A percentile compares a stretch with the other conserved stretches of the same genome.
phyloP scores from a whole-genome alignment of 2,797 vertebrate species.

The Meriones psammophilus region DNA sequence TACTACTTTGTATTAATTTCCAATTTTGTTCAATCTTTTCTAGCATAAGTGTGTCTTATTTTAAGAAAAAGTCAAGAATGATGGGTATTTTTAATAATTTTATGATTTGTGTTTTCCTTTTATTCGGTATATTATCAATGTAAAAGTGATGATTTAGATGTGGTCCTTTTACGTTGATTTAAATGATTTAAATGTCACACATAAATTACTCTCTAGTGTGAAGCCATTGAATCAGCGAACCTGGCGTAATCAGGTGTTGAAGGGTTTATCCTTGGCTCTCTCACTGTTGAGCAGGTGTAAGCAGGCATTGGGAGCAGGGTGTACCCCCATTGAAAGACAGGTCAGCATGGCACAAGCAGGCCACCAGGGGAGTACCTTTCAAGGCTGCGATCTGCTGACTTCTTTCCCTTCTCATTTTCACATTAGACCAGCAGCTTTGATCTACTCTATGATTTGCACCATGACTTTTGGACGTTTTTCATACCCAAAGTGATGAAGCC shows the following conservation, averaged over 20 bases:
- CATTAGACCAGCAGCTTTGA: background rate
- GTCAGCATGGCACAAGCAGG: too few species aligned
- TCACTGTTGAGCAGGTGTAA: background rate
- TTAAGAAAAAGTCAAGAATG: background rate
- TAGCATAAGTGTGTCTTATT: background rate
- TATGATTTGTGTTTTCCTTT: background rate
- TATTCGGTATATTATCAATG: background rate
- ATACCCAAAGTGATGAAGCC: too few species aligned
- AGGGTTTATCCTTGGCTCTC: too few species aligned
- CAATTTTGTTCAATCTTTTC: background rate
- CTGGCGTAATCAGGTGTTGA: background rate
- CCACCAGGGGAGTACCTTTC: background rate
- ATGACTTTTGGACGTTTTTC: background rate
- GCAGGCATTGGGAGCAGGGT: too few species aligned
- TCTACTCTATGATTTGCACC: too few species aligned
- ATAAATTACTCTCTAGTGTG: background rate
- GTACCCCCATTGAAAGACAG: rapidly evolving
- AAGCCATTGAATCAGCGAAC: background rate
- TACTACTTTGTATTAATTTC: background rate
- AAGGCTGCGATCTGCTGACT: too few species aligned
- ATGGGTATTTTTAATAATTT: background rate
- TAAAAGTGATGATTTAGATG: background rate
- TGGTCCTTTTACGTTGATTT: background rate
- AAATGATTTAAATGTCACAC: background rate
- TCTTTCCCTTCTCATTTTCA: background rate